Percentiles rank a stretch among this genome's conserved stretches.
Conservation (phyloP, 2,888 invertebrate species). For the Marasmarcha lunaedactyla region DNA sequence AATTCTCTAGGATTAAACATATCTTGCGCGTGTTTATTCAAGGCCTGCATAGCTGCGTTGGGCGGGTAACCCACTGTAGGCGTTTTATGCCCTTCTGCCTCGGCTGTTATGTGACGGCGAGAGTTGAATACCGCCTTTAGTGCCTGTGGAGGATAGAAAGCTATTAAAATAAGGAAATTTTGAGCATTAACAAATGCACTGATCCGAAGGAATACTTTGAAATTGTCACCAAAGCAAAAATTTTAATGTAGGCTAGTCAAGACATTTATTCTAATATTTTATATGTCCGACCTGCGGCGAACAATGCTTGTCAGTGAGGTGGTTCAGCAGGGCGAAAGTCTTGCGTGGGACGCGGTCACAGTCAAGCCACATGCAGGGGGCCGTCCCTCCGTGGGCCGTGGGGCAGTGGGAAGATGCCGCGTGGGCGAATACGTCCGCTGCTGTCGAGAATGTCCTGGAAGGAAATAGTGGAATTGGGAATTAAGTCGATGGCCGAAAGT, state of each 20-base stretch:
- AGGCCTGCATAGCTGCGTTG: slow-evolving; percentile 96
- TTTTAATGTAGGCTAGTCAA: background rate
- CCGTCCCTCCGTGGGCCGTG: slow-evolving; percentile 71
- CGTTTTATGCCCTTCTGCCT: slow-evolving; percentile 66
- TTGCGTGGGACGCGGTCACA: slow-evolving; percentile 92
- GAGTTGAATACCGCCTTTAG: slow-evolving; percentile 74
- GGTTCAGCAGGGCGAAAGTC: slow-evolving; percentile 96
- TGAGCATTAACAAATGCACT: too few relatives aligned
- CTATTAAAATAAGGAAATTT: too few relatives aligned
- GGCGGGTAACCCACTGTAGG: slow-evolving; percentile 85
- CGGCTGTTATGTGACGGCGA: slow-evolving; percentile 66
- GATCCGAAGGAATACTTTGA: too few relatives aligned
- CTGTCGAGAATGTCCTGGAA: slow-evolving; percentile 76
- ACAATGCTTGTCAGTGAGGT: slow-evolving; percentile 95
- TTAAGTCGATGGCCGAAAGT: too few relatives aligned
- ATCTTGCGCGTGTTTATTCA: slow-evolving; percentile 93
- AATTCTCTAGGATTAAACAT: slow-evolving; percentile 91
- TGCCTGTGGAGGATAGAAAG: slow-evolving; percentile 59
- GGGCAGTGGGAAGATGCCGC: slow-evolving; percentile 89
- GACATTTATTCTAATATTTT: background rate
- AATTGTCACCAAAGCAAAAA: background rate
- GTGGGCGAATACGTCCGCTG: slow-evolving; percentile 88
- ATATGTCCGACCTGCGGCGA: slow-evolving; percentile 86
- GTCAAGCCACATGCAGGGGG: slow-evolving; percentile 89
- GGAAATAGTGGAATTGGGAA: background rate